These are phyloP conservation scores for Chrysaora quinquecirrha DNA, from an alignment of 30 jellyfish, hydroid and myxozoan genomes.

Conservation along the genomic window DNA sequence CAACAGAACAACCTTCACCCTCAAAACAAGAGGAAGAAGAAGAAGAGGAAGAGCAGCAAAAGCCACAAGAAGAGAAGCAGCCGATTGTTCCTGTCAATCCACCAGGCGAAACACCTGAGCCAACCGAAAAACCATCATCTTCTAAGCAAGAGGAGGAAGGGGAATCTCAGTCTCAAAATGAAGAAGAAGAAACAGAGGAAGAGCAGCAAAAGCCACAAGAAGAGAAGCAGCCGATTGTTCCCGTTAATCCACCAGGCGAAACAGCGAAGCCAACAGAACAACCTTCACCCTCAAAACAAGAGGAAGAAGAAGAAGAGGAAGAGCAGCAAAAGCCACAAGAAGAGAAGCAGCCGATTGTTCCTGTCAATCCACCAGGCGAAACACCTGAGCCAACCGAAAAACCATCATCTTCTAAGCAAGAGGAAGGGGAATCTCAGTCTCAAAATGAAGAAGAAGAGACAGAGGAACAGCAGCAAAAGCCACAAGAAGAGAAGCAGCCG, in stretches of 20 bases:
- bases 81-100: conserved; percentile 10
- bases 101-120: background rate
- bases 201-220: conserved; percentile 7
- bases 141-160: conserved; percentile 6
- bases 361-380: conserved; percentile 3
- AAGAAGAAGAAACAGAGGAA: background rate
- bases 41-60: background rate
- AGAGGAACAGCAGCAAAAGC: conserved; percentile 34
- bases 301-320: conserved; percentile 30
- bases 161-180: conserved; percentile 19
- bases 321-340: conserved; percentile 14
- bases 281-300: background rate
- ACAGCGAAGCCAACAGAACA: conserved; percentile 2
- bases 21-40: conserved; percentile 10
- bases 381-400: background rate
- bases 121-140: background rate
- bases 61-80: conserved; percentile 14
- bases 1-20: background rate
- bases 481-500: no score
- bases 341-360: conserved; percentile 1
- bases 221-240: conserved; percentile 3
- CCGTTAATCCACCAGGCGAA: background rate
- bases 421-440: conserved; percentile 18
- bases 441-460: conserved; percentile 16
- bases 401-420: conserved; percentile 8